Conservation (phyloP, 2,797 vertebrate genomes). For the Prunella strophiata region DNA sequence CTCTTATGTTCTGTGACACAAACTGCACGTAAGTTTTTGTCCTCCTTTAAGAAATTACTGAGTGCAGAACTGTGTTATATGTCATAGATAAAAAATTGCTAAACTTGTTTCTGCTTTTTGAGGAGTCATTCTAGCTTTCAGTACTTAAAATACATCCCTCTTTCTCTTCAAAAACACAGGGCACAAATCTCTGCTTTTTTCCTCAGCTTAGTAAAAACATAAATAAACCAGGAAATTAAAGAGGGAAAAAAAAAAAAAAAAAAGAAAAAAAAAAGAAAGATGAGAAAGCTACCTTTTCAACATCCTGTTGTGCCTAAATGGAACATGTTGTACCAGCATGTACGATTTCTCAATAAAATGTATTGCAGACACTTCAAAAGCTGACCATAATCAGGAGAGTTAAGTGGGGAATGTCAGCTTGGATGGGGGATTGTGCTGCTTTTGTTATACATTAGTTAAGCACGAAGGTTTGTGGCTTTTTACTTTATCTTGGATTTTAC, state of each 20-base stretch:
- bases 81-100: not conserved
- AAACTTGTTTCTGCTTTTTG: not conserved
- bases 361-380: not conserved
- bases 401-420: conserved; percentile 48
- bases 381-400: conserved; percentile 34
- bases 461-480: not conserved
- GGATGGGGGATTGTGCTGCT: conserved; percentile 1
- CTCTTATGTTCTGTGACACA: not conserved
- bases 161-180: not conserved
- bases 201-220: conserved; percentile 4
- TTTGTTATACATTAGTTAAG: conserved; percentile 46
- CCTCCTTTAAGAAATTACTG: not conserved
- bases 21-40: not conserved
- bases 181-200: not conserved
- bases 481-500: conserved; percentile 46
- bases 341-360: not conserved
- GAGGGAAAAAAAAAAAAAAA: not conserved
- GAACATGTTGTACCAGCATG: not conserved
- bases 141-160: not conserved
- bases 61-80: not conserved
- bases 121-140: not conserved
- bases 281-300: not conserved
- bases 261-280: not conserved
- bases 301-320: conserved; percentile 25
- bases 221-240: conserved; percentile 57